Evolutionary conservation across 2,113 vertebrate species (phyloP).

Genomic region (Sylvia atricapilla): DNA sequence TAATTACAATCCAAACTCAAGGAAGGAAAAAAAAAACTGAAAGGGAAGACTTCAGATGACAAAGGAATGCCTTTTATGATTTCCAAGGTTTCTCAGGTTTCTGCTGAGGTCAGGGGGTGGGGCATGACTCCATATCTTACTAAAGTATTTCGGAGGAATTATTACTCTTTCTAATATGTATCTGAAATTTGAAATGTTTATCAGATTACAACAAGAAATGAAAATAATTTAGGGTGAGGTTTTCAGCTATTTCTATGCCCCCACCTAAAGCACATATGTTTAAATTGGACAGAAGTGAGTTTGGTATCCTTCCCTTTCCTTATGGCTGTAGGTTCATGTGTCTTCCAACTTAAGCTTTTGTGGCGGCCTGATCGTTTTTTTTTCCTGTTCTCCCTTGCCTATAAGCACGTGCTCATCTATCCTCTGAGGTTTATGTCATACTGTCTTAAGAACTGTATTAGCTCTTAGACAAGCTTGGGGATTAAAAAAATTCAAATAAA

Average conservation of each 20-base stretch:
- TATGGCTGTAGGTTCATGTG: fast-evolving
- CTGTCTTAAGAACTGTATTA: not conserved
- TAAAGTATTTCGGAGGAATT: not conserved
- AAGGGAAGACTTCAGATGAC: not conserved
- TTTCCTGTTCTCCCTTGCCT: not conserved
- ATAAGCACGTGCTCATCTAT: not conserved
- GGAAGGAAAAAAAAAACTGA: not conserved
- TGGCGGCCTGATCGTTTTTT: not conserved
- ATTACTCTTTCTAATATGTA: not conserved
- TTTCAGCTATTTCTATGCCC: not conserved
- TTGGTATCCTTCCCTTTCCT: not conserved
- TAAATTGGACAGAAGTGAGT: not conserved
- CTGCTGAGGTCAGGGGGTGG: fast-evolving
- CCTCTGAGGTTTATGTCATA: not conserved
- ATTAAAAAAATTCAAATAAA: not conserved
- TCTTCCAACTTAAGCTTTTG: not conserved
- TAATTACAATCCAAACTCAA: not conserved
- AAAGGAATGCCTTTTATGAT: not conserved
- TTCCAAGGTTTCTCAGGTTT: not conserved
- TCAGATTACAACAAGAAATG: not conserved
- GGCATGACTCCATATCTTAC: not conserved
- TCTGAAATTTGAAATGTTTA: not conserved
- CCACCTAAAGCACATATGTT: not conserved
- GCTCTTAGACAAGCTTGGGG: not conserved
- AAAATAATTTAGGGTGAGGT: not conserved